phyloP scores from a whole-genome alignment of 2,113 vertebrate genomes.

The Corvus cornix region DNA sequence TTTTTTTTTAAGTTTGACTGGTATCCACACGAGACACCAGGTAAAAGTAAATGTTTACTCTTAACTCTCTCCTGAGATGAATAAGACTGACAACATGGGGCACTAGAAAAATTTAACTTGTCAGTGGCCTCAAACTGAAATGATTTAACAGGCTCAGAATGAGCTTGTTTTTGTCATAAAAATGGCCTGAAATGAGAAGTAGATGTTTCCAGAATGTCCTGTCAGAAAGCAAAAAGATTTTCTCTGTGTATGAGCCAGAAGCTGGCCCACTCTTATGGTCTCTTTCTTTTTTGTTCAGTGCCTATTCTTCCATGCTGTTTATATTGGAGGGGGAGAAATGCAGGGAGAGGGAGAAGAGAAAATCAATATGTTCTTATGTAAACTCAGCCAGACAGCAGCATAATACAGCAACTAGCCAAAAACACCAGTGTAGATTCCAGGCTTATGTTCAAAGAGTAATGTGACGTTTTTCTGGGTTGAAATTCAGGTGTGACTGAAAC shows the following conservation, averaged over 20 bases:
- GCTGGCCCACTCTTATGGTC: not conserved
- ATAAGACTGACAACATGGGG: constrained; percentile 27
- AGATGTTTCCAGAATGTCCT: constrained; percentile 2
- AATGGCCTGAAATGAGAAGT: constrained; percentile 11
- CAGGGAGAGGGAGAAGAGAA: not conserved
- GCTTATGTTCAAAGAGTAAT: not conserved
- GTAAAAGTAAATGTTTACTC: constrained; percentile 36
- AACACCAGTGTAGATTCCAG: not conserved
- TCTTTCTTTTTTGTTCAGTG: not conserved
- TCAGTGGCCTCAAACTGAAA: constrained; percentile 42
- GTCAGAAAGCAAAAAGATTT: constrained; percentile 8
- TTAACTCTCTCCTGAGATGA: constrained; percentile 43
- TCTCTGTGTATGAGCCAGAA: not conserved
- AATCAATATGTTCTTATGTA: not conserved
- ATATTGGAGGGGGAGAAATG: not conserved
- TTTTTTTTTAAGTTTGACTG: not conserved
- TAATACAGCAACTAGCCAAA: constrained; percentile 19
- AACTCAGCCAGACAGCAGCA: constrained; percentile 21
- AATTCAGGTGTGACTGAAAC: not conserved
- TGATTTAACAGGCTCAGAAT: constrained; percentile 36
- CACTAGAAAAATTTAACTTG: constrained; percentile 39
- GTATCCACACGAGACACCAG: not conserved
- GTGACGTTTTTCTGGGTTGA: not conserved
- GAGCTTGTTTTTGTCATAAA: constrained; percentile 12
- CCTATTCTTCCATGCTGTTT: not conserved